Evolutionary conservation across 2,888 invertebrate genomes (phyloP), one percentile per base, ranked within the genome.

Genomic region (Nephrotoma flavescens): DNA sequence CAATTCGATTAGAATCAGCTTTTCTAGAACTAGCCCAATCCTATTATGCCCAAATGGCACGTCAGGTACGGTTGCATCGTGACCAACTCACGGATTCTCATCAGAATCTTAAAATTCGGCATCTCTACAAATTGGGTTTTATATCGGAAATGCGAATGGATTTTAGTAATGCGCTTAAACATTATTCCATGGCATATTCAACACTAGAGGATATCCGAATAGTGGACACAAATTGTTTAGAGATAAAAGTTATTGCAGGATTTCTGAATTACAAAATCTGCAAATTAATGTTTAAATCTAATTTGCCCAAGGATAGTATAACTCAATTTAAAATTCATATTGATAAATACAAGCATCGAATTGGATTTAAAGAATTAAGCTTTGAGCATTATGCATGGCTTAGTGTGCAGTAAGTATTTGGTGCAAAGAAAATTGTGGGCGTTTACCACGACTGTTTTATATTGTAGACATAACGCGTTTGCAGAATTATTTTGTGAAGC

Each of bases 301-400:
- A 96, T 91, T 93, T 97, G 87, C 97, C 98, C 0, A 93, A 98
- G 89, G 99, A 99, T 93, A 96, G 99, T 1, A 98, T 99, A 89
- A 95, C 96, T 86, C 99, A 99, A 91, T 97, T 99, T 89, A 95
- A 97, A 89, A 95, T 95, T 88, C 99, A 99, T 90, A 95, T 97
- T 88, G 98, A 98, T 88, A 95, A 96, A 89, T 99, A 98, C 91
- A 96, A 96, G 91, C 93, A 92, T 88, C 93, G 95, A 88, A 93
- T 95, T 88, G 99, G 98, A 3, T 95, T 96, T 87, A 94, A 95
- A 88, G 97, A 97, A 89, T 92, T 98, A 87, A 93, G 95, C 15
- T 99, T 99, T 93, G 99, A 99, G 91, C 98, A 99, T 92, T 95
- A 96, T 92, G 97, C 97, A 3, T 99, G 98, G 98, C 94, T 99